Percentiles rank a stretch among this genome's conserved stretches.
phyloP scores from a whole-genome alignment of 2,888 invertebrate species.

The Tortricodes alternella region DNA sequence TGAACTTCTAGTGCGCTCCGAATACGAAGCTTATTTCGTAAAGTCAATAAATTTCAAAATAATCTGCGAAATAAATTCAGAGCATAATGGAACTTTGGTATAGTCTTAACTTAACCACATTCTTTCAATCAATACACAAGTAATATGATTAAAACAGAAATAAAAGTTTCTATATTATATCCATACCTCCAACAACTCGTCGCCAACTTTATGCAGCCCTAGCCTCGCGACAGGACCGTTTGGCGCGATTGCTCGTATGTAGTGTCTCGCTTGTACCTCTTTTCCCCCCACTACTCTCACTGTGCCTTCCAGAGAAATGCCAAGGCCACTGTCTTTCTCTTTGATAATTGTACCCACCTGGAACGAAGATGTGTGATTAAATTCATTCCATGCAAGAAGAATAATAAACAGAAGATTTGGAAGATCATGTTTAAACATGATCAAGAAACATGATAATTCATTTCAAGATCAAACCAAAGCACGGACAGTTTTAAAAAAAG shows the following conservation, averaged over 20 bases:
- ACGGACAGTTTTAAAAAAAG: no score
- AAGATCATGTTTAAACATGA: background rate
- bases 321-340: conserved; percentile 91
- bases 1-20: no score
- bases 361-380: background rate
- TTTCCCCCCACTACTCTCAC: conserved; percentile 94
- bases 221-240: conserved; percentile 93
- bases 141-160: no score
- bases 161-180: background rate
- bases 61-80: no score
- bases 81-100: no score
- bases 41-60: no score
- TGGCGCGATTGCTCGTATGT: conserved; percentile 93
- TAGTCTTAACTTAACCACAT: background rate
- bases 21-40: no score
- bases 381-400: no score
- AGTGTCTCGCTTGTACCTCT: conserved; percentile 94
- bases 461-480: no score
- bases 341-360: conserved; percentile 94
- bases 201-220: conserved; percentile 90
- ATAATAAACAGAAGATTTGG: no score
- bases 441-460: no score
- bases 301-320: conserved; percentile 96
- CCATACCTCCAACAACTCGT: conserved; percentile 90
- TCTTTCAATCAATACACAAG: no score